phyloP scores from a whole-genome alignment of 1,140 invertebrate genomes.

The Cherax destructor region DNA sequence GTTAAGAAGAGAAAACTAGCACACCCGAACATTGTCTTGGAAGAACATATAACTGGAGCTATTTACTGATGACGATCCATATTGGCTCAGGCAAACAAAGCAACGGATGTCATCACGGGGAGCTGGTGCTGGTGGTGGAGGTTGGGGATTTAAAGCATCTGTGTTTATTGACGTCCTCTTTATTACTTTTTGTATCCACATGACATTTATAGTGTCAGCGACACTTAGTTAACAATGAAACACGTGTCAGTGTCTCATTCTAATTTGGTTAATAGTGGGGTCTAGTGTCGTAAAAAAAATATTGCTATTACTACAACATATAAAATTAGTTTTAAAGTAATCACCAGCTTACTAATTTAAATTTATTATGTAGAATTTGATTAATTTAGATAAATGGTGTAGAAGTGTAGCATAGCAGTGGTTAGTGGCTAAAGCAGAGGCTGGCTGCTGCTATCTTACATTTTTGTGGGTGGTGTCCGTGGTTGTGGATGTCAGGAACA shows the following conservation, averaged over 20 bases:
- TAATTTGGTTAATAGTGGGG: not conserved
- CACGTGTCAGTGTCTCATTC: too few species aligned
- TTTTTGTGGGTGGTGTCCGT: not conserved
- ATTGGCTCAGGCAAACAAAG: not conserved
- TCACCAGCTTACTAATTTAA: too few species aligned
- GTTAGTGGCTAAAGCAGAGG: not conserved
- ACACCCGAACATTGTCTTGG: not conserved
- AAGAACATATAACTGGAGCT: not conserved
- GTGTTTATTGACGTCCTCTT: not conserved
- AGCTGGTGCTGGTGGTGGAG: not conserved
- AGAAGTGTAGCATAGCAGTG: not conserved
- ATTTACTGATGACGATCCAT: constrained; percentile 8
- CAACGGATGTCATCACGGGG: not conserved
- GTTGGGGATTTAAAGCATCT: not conserved
- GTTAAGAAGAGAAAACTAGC: too few species aligned
- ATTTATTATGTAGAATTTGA: too few species aligned
- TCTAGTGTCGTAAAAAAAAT: not conserved
- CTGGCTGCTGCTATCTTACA: not conserved
- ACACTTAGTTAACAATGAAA: not conserved
- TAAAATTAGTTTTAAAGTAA: too few species aligned
- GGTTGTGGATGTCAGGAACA: not conserved
- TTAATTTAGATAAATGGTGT: too few species aligned
- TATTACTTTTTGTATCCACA: not conserved
- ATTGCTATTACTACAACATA: too few species aligned
- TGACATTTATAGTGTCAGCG: not conserved